phyloP scores from a whole-genome alignment of 2,113 vertebrate species.

The Galemys pyrenaicus region DNA sequence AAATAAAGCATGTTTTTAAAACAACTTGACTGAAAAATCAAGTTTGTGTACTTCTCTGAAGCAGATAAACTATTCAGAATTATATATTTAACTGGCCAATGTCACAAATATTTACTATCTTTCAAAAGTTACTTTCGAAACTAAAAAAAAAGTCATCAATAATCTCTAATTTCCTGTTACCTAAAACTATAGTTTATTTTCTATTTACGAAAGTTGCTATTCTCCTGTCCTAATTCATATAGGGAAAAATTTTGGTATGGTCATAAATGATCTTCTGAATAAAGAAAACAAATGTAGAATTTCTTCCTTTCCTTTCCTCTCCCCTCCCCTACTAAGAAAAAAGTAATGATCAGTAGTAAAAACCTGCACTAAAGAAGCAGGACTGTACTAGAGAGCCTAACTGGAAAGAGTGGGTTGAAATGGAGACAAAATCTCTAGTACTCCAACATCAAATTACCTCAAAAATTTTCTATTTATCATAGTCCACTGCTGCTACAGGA shows the following conservation, averaged over 20 bases:
- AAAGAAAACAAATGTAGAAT: background rate
- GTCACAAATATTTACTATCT: slow-evolving; percentile 2
- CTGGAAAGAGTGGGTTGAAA: slow-evolving; percentile 15
- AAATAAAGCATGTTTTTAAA: background rate
- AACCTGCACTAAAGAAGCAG: background rate
- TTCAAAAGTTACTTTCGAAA: slow-evolving; percentile 45
- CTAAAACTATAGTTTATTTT: slow-evolving; percentile 44
- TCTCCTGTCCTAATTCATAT: background rate
- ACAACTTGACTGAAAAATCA: slow-evolving; percentile 31
- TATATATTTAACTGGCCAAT: background rate
- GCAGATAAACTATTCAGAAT: background rate
- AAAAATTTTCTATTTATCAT: background rate
- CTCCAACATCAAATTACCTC: background rate
- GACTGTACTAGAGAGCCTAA: background rate
- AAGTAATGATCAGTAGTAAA: background rate
- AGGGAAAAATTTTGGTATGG: background rate
- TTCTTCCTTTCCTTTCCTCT: background rate
- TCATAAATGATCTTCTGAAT: slow-evolving; percentile 30
- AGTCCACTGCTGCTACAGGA: background rate
- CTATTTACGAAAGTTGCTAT: background rate
- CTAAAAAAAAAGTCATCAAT: background rate
- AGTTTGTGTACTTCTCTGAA: background rate
- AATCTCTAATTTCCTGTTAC: slow-evolving; percentile 23
- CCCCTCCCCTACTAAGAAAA: background rate
- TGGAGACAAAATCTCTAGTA: background rate